Percentiles rank a stretch among this genome's conserved stretches.
Conservation (phyloP, 2,797 vertebrate genomes). For the Melanotaenia nigrans region DNA sequence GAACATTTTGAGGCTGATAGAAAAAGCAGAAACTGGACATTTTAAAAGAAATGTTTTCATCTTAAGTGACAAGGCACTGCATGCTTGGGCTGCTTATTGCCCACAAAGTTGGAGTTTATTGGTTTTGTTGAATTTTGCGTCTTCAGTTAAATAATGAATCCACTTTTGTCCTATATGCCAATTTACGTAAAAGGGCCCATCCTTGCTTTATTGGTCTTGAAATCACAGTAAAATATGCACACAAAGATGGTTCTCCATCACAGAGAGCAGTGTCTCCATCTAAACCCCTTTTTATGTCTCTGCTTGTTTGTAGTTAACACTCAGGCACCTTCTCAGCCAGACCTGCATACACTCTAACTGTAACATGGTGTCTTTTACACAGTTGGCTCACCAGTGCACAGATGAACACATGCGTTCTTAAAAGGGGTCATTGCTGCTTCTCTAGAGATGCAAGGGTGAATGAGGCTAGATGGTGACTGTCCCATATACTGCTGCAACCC, state of each 20-base stretch:
- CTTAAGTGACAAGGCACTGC: no score
- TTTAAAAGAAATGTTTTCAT: not conserved
- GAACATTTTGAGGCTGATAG: not conserved
- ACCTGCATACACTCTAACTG: constrained; percentile 6
- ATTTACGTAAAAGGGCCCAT: not conserved
- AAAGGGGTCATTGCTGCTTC: constrained; percentile 66
- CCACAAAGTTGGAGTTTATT: not conserved
- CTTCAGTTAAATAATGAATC: not conserved
- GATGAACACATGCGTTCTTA: constrained; percentile 25
- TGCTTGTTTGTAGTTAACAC: constrained; percentile 21
- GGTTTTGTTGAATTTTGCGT: not conserved
- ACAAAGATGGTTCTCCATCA: constrained; percentile 15
- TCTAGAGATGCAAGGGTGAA: constrained; percentile 61
- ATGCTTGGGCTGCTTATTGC: not conserved
- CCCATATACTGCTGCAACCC: constrained; percentile 64
- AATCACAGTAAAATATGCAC: not conserved
- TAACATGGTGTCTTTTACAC: constrained; percentile 37
- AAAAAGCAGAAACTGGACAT: not conserved
- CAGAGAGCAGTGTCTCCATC: constrained; percentile 8
- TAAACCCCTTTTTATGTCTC: not conserved
- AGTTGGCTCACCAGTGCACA: constrained; percentile 26
- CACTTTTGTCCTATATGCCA: not conserved
- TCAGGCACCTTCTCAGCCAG: constrained; percentile 7
- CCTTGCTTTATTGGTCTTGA: constrained; percentile 1
- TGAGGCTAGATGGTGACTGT: constrained; percentile 65